phyloP scores from a whole-genome alignment of 2,113 vertebrate species.

The Budorcas taxicolor region DNA sequence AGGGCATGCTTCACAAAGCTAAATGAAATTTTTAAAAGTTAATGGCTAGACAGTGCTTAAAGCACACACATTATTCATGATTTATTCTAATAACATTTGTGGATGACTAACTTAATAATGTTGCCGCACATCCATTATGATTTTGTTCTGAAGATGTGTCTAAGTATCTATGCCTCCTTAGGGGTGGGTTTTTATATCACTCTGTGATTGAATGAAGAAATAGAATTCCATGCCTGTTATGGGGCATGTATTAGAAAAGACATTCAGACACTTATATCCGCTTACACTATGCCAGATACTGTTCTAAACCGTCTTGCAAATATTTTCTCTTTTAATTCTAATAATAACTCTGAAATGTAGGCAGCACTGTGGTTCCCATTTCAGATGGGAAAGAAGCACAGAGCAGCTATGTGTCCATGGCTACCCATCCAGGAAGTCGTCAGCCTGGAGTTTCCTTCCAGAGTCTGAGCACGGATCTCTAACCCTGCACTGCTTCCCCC shows the following conservation, averaged over 20 bases:
- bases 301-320: neutral
- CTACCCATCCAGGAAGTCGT: neutral
- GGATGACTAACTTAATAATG: conserved; percentile 55
- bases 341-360: neutral
- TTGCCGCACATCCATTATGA: neutral
- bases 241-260: neutral
- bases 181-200: neutral
- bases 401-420: neutral
- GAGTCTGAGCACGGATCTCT: neutral
- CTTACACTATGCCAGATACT: neutral
- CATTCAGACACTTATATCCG: neutral
- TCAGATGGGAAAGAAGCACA: neutral
- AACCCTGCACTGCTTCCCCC: neutral
- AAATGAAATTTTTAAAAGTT: conserved; percentile 61
- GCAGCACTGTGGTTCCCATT: neutral
- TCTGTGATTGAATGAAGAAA: neutral
- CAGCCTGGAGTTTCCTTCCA: neutral
- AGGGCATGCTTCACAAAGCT: conserved; percentile 53
- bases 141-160: conserved; percentile 30
- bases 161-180: neutral
- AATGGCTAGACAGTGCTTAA: conserved; percentile 58
- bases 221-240: neutral
- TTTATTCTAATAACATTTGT: conserved; percentile 66
- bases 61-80: conserved; percentile 51
- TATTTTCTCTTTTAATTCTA: neutral